Percentiles rank a stretch among this genome's conserved stretches.
Evolutionary conservation across 2,888 invertebrate species (phyloP).

Genomic region (Adelognathus sp.): DNA sequence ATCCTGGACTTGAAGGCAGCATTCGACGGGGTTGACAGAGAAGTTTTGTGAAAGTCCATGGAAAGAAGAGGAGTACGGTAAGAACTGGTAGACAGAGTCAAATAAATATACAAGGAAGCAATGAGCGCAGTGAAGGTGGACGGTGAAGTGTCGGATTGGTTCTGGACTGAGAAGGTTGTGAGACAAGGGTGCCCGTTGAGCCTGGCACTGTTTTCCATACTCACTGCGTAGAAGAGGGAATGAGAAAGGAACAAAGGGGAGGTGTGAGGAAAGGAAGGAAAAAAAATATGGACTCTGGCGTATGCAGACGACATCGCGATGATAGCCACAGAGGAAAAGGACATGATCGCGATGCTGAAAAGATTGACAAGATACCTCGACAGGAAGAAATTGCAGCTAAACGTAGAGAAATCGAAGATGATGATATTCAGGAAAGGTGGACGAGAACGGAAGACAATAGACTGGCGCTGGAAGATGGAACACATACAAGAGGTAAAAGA

Average conservation of each 20-base stretch:
- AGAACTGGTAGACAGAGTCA: slow-evolving; percentile 3
- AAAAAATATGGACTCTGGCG: slow-evolving; percentile 32
- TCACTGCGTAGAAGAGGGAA: slow-evolving; percentile 36
- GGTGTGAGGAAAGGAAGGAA: slow-evolving; percentile 21
- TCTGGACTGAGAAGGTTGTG: slow-evolving; percentile 56
- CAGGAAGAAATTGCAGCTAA: not conserved
- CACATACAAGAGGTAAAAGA: slow-evolving; percentile 38
- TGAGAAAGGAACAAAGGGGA: slow-evolving; percentile 32
- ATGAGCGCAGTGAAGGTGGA: slow-evolving; percentile 38
- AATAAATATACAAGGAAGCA: slow-evolving; percentile 45
- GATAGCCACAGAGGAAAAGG: not conserved
- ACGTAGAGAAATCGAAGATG: too few species aligned
- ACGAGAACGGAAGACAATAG: not conserved
- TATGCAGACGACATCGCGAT: too few species aligned
- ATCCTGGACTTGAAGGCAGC: too few species aligned
- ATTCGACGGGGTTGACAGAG: too few species aligned
- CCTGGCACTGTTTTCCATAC: slow-evolving; percentile 53
- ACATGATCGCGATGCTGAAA: not conserved
- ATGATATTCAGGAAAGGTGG: slow-evolving; percentile 23
- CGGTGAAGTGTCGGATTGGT: slow-evolving; percentile 29
- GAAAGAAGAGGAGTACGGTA: slow-evolving; percentile 13
- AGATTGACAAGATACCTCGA: not conserved
- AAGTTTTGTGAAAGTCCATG: slow-evolving; percentile 50
- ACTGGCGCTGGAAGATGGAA: slow-evolving; percentile 25
- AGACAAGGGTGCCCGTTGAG: slow-evolving; percentile 62